Percentiles rank a stretch among this genome's conserved stretches.
These are phyloP conservation scores for Ellobius talpinus DNA, from an alignment of 2,113 vertebrate genomes.

Conservation along the genomic window DNA sequence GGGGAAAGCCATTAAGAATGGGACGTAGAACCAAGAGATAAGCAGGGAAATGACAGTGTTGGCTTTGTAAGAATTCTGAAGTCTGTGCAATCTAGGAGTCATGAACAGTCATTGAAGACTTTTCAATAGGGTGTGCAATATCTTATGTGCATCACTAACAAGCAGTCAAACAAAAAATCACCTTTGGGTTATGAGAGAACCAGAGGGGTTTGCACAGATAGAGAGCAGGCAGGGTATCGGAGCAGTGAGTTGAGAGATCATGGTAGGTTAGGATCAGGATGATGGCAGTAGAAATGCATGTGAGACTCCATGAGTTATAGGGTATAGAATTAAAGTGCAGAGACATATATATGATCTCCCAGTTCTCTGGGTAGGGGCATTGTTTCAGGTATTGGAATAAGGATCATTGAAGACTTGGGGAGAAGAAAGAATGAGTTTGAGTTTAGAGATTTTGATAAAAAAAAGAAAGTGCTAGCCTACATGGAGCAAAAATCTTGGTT, in stretches of 20 bases:
- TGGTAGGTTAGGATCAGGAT: neutral
- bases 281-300: neutral
- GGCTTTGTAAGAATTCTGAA: neutral
- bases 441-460: neutral
- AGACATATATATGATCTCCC: neutral
- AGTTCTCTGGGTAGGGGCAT: neutral
- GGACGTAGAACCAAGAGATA: neutral
- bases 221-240: neutral
- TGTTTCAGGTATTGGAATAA: neutral
- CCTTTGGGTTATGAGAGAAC: neutral
- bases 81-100: neutral
- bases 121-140: neutral
- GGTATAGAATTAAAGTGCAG: neutral
- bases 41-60: neutral
- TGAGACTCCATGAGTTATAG: too few relatives aligned
- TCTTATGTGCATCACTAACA: neutral
- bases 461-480: neutral
- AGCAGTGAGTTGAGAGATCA: too few relatives aligned
- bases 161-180: neutral
- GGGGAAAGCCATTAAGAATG: neutral
- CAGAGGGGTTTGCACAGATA: too few relatives aligned
- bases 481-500: neutral
- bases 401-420: neutral
- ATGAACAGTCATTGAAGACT: neutral
- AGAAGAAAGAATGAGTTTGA: neutral